These are phyloP conservation scores for Phasia obesa DNA, from an alignment of 2,888 invertebrate species.

Conservation along the genomic window DNA sequence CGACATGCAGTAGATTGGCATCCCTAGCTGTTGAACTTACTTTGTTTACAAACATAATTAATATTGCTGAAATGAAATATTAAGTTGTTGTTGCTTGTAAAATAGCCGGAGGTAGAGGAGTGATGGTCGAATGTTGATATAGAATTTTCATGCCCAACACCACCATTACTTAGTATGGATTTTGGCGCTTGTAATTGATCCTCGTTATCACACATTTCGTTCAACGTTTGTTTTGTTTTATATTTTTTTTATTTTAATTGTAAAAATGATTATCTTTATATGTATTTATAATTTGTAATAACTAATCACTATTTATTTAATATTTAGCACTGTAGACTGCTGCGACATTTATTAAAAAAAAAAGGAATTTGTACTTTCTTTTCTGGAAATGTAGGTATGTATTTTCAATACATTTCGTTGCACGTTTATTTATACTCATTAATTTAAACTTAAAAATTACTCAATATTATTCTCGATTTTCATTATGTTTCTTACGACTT, in stretches of 20 bases:
- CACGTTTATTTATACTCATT: conserved; percentile 21
- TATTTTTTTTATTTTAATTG: too few species aligned
- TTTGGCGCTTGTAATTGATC: conserved; percentile 47
- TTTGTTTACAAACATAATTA: conserved; percentile 74
- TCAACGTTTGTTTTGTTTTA: conserved; percentile 5
- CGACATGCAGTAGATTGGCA: too few species aligned
- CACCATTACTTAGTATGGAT: conserved; percentile 35
- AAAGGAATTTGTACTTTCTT: conserved; percentile 2
- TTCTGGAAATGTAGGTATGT: too few species aligned
- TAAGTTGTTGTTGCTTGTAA: conserved; percentile 66
- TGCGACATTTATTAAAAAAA: not conserved
- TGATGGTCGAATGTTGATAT: conserved; percentile 25
- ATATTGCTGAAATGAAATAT: conserved; percentile 76
- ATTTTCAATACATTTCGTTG: too few species aligned
- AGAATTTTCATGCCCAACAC: conserved; percentile 47
- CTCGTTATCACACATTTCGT: conserved; percentile 57
- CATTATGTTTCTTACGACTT: conserved; percentile 17
- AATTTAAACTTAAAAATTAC: conserved; percentile 12
- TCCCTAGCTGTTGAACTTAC: conserved; percentile 72
- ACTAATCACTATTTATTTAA: conserved; percentile 3
- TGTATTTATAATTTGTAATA: not conserved
- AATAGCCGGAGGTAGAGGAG: conserved; percentile 40
- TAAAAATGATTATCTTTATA: conserved; percentile 28
- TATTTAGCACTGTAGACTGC: conserved; percentile 11
- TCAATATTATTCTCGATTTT: conserved; percentile 25